Evolutionary conservation across 2,888 invertebrate species (phyloP), one percentile per base, ranked within the genome.

Genomic region (Cataglyphis altisquamis): DNA sequence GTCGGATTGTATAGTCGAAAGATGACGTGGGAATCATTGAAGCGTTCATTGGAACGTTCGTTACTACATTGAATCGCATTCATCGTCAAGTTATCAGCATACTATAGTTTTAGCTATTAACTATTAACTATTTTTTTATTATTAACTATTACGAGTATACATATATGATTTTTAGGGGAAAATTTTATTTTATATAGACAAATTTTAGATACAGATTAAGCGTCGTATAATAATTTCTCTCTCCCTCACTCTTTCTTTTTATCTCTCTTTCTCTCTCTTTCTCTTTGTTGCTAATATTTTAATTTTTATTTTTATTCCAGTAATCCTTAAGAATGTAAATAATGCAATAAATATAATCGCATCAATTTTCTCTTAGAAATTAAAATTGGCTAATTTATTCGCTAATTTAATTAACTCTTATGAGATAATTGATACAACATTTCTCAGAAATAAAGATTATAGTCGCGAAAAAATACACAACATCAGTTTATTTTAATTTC

Each of bases 321-420:
- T 57, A 5, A 12, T 57, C 12, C 21, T 57, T 57, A 57, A 57
- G 8, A 52, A n/a, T 52, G 21, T 21, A 57, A 21, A 32, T 36
- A 36, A 3, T 8, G 32, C 52, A 21, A n/a, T n/a, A 52, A 66
- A 15, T 68, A 52, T 10, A 32, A 12, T 1, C 5, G n/a, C n/a
- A 52, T 52, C 8, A 68, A 68, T 32, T 68, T 68, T 4, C 12
- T n/a, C 12, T n/a, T 32, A 3, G 0, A 68, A 68, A 52, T 68
- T 32, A 32, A 48, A 70, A 70, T 68, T 52, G 12, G 6, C n/a
- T n/a, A 52, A 52, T 52, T 70, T 32, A 52, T 48, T 70, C 4
- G 15, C 0, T 9, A 12, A 67, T 67, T 52, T 21, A 67, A 18
- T 1, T 6, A 5, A 4, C 3, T 3, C 4, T 55, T 52, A 32